Percentiles rank a stretch among this genome's conserved stretches.
These are phyloP conservation scores for Uria lomvia DNA, from an alignment of 2,113 vertebrate genomes.

Conservation along the genomic window DNA sequence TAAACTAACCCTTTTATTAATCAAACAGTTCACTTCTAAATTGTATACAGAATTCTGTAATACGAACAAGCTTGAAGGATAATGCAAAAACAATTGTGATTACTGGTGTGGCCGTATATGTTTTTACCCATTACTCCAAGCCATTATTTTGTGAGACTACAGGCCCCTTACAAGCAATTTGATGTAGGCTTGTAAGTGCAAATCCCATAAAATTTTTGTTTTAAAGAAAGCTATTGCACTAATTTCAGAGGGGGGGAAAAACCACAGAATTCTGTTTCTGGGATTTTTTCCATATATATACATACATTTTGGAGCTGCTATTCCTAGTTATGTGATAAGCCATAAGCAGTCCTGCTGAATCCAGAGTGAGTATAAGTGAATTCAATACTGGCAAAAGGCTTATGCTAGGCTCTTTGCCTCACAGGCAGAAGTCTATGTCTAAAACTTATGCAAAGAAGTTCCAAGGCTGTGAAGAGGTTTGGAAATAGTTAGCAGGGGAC, in stretches of 20 bases:
- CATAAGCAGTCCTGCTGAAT: not conserved
- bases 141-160: not conserved
- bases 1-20: not conserved
- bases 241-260: not conserved
- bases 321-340: not conserved
- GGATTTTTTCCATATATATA: not conserved
- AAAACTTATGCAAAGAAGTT: not conserved
- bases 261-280: rapidly evolving
- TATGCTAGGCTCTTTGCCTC: not conserved
- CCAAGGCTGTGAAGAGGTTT: not conserved
- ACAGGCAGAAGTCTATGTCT: not conserved
- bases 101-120: not conserved
- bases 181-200: not conserved
- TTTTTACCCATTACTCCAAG: not conserved
- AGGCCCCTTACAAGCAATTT: not conserved
- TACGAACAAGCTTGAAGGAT: not conserved
- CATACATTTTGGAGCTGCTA: not conserved
- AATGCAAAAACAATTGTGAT: not conserved
- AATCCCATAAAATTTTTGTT: not conserved
- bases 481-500: not conserved
- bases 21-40: not conserved
- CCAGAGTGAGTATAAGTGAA: not conserved
- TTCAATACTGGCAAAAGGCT: not conserved
- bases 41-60: not conserved
- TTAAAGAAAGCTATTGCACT: not conserved